These are phyloP conservation scores for Alosa sapidissima DNA, from an alignment of 2,797 vertebrate genomes.

Conservation along the genomic window DNA sequence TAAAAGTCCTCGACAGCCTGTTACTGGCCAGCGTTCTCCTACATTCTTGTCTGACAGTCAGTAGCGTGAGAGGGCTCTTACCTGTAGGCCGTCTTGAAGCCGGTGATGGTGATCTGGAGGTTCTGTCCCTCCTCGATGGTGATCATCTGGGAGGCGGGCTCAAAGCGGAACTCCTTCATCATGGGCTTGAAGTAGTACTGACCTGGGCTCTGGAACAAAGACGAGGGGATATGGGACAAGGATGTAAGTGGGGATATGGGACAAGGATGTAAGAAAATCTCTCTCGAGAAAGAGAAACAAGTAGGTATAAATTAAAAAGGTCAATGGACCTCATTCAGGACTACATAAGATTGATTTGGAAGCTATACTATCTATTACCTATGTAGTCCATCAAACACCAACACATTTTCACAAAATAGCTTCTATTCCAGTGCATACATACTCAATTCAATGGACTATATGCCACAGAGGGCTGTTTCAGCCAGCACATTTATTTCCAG, in stretches of 20 bases:
- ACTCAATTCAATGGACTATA: no score
- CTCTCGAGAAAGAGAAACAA: not conserved
- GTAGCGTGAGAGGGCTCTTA: constrained; percentile 47
- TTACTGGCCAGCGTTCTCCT: no score
- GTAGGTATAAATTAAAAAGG: not conserved
- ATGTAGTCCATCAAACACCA: no score
- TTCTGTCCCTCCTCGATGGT: constrained; percentile 94
- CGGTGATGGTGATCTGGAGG: constrained; percentile 87
- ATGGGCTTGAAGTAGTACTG: constrained; percentile 99
- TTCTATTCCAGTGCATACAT: no score
- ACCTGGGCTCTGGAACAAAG: constrained; percentile 85
- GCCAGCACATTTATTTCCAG: no score
- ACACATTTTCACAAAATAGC: no score
- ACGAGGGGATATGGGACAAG: not conserved
- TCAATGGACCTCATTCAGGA: not conserved
- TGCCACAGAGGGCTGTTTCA: no score
- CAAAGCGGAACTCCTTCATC: constrained; percentile 99
- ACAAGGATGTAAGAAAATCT: not conserved
- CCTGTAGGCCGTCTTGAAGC: constrained; percentile 97
- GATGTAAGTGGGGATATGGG: no score
- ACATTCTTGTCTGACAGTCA: not conserved
- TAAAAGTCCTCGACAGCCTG: no score
- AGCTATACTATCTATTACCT: not conserved
- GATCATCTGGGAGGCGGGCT: constrained; percentile 96
- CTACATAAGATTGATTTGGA: not conserved